Conservation (phyloP, 23 tunicate species). For the Trididemnum clinides region DNA sequence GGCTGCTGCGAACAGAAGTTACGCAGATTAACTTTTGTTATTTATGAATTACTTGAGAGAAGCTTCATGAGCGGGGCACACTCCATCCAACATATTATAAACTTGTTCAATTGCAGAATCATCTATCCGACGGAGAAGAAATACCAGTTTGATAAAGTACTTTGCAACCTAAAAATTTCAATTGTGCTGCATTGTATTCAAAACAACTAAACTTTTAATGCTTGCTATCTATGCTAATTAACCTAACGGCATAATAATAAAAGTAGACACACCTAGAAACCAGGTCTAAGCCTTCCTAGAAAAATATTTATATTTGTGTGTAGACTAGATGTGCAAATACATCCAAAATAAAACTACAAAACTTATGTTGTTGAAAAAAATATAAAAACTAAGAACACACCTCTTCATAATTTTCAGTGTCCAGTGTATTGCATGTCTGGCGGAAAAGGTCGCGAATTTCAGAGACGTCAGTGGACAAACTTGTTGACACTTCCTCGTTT, state of each 20-base stretch:
- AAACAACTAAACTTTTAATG: not conserved
- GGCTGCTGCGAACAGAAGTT: too few species aligned
- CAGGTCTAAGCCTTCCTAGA: too few species aligned
- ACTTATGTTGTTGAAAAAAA: too few species aligned
- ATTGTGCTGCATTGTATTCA: too few species aligned
- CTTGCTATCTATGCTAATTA: too few species aligned
- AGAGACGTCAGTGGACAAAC: constrained; percentile 14
- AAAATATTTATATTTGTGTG: too few species aligned
- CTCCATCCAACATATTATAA: constrained; percentile 60
- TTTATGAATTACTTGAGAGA: constrained; percentile 36
- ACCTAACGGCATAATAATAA: too few species aligned
- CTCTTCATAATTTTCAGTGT: constrained; percentile 51
- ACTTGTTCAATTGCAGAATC: constrained; percentile 56
- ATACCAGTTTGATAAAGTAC: constrained; percentile 66
- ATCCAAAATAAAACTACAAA: too few species aligned
- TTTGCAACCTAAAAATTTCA: constrained; percentile 78
- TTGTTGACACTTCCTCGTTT: constrained; percentile 36
- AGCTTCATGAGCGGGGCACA: constrained; percentile 38
- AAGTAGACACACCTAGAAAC: too few species aligned
- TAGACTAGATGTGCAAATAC: too few species aligned
- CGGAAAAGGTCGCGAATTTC: constrained; percentile 44
- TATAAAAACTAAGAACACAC: too few species aligned
- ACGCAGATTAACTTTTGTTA: too few species aligned
- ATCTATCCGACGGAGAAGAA: constrained; percentile 70
- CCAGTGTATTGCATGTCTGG: constrained; percentile 54